These are phyloP conservation scores for Apamea monoglypha DNA, from an alignment of 2,888 invertebrate genomes.

Conservation along the genomic window DNA sequence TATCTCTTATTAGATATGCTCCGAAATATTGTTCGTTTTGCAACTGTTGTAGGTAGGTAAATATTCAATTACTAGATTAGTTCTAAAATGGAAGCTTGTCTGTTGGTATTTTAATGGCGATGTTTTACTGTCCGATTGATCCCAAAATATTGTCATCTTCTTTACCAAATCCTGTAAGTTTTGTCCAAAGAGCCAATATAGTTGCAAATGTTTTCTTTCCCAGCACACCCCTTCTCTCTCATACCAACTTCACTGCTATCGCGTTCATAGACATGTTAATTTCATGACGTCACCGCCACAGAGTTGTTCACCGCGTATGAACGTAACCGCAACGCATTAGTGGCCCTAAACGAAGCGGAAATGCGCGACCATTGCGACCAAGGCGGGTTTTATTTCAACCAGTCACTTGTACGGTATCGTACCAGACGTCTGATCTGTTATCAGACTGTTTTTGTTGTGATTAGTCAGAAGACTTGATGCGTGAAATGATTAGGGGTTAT, in stretches of 20 bases:
- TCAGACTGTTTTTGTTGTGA: constrained; percentile 19
- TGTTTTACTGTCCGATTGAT: background rate
- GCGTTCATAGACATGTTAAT: constrained; percentile 32
- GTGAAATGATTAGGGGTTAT: constrained; percentile 15
- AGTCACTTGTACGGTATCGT: constrained; percentile 19
- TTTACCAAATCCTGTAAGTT: background rate
- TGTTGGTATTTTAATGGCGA: background rate
- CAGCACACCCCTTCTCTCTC: background rate
- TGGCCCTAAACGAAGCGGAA: constrained; percentile 60
- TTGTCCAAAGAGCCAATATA: background rate
- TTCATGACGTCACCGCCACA: constrained; percentile 57
- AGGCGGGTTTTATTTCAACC: constrained; percentile 45
- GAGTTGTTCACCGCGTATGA: constrained; percentile 37
- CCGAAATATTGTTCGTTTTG: constrained; percentile 29
- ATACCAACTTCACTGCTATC: constrained; percentile 7
- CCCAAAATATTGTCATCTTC: background rate
- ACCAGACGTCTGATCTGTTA: constrained; percentile 7
- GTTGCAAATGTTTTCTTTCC: background rate
- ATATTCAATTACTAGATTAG: background rate
- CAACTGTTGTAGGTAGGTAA: background rate
- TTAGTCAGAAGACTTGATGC: constrained; percentile 16
- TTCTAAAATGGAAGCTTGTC: background rate
- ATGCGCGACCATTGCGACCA: constrained; percentile 21
- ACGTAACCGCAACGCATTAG: constrained; percentile 61
- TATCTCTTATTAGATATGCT: constrained; percentile 34